Evolutionary conservation across 2,113 vertebrate species (phyloP).

Genomic region (Arothron firmamentum): DNA sequence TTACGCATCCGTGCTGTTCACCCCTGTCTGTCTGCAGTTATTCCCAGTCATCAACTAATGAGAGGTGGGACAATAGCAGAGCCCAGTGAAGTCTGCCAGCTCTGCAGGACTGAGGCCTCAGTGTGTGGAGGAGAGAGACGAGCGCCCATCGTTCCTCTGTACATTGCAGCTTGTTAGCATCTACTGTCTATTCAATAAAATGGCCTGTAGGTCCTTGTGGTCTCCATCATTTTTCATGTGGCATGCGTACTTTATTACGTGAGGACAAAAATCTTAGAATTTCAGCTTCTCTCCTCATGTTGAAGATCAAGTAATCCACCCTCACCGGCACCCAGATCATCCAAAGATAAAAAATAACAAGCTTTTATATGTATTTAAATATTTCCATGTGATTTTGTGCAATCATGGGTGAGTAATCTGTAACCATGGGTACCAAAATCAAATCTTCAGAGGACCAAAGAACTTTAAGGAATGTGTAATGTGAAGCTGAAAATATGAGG

Average conservation of each 20-base stretch:
- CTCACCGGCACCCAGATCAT: too few species aligned
- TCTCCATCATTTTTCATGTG: neutral
- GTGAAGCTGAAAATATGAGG: constrained; percentile 7
- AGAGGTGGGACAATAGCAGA: constrained; percentile 46
- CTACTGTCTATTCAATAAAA: constrained; percentile 4
- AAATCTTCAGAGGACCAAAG: constrained; percentile 18
- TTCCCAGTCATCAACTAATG: constrained; percentile 51
- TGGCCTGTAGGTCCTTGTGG: neutral
- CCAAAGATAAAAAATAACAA: neutral
- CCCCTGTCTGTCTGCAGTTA: constrained; percentile 21
- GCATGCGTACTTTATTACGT: too few species aligned
- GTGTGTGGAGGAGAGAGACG: constrained; percentile 46
- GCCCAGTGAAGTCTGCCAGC: constrained; percentile 20
- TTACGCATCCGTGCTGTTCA: constrained; percentile 36
- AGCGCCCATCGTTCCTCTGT: constrained; percentile 9
- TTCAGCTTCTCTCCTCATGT: too few species aligned
- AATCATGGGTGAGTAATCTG: constrained; percentile 43
- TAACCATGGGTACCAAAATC: constrained; percentile 27
- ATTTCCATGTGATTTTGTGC: constrained; percentile 32
- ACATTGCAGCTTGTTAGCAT: constrained; percentile 52
- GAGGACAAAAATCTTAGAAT: too few species aligned
- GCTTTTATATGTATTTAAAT: neutral
- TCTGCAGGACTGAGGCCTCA: constrained; percentile 52
- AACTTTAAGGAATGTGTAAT: constrained; percentile 37
- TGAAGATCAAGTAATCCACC: too few species aligned